Evolutionary conservation across 2,113 vertebrate species (phyloP).

Genomic region (Caranx ignobilis): DNA sequence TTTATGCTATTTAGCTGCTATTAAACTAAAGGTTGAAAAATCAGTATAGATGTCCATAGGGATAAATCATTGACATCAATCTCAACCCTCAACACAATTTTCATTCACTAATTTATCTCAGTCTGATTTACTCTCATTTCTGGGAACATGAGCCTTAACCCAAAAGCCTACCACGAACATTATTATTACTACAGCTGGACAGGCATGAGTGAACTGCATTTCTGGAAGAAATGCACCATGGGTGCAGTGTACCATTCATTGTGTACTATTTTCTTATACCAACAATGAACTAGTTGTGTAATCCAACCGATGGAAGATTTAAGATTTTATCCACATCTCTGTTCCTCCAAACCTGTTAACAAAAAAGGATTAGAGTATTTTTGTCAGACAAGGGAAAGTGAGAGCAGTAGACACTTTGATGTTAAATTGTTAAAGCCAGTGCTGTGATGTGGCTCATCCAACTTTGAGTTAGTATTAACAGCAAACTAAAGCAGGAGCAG

Average conservation of each 20-base stretch:
- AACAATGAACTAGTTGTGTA: background rate
- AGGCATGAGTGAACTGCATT: background rate
- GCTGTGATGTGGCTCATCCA: background rate
- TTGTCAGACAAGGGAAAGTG: background rate
- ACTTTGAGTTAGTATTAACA: background rate
- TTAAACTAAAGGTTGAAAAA: constrained; percentile 1
- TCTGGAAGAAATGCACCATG: background rate
- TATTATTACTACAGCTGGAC: background rate
- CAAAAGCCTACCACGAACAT: background rate
- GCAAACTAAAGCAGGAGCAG: background rate
- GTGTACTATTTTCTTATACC: background rate
- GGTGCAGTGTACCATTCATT: background rate
- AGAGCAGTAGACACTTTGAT: background rate
- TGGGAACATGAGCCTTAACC: background rate
- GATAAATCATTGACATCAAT: background rate
- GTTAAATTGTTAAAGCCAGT: background rate
- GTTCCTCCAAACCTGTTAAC: too few species aligned
- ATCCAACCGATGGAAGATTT: background rate
- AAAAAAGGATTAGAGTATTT: background rate
- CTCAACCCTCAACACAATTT: background rate
- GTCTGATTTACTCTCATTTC: background rate
- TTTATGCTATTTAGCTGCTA: too few species aligned
- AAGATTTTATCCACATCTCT: too few species aligned
- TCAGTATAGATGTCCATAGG: background rate
- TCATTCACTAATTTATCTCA: background rate